phyloP scores from a whole-genome alignment of 2,888 invertebrate species.

The Agonopterix arenella region DNA sequence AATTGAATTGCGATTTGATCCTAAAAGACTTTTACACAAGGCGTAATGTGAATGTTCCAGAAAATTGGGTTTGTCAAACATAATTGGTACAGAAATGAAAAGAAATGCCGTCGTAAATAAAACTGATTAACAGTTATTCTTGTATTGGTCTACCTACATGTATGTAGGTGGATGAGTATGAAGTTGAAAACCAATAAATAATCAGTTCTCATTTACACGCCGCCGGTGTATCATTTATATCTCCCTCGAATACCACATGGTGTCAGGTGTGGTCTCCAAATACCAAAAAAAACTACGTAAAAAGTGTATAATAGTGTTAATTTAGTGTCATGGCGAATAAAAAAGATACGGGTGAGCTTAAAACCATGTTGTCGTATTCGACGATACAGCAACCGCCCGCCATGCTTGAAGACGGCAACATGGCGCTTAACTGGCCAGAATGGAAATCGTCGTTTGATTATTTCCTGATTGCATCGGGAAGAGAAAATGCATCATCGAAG shows the following conservation, averaged over 20 bases:
- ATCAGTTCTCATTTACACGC: too few relatives aligned
- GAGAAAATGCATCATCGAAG: background rate
- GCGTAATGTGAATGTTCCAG: too few relatives aligned
- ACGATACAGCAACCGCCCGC: constrained; percentile 8
- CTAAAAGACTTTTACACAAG: too few relatives aligned
- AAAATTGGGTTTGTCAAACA: background rate
- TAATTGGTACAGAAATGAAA: background rate
- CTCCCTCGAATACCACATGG: background rate
- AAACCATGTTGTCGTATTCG: background rate
- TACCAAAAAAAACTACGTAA: too few relatives aligned
- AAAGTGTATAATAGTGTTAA: background rate
- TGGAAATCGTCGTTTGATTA: constrained; percentile 7
- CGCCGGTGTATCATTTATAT: too few relatives aligned
- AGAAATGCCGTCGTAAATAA: background rate
- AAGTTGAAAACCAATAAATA: too few relatives aligned
- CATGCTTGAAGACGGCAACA: constrained; percentile 6
- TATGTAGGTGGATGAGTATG: too few relatives aligned
- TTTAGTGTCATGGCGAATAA: too few relatives aligned
- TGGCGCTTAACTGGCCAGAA: constrained; percentile 6
- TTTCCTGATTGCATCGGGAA: constrained; percentile 3
- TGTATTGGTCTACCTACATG: too few relatives aligned
- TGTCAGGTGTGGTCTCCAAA: constrained; percentile 2
- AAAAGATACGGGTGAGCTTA: background rate
- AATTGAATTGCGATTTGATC: too few relatives aligned
- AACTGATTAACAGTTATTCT: background rate